phyloP scores from a whole-genome alignment of 2,797 vertebrate species.

The Prunella strophiata region DNA sequence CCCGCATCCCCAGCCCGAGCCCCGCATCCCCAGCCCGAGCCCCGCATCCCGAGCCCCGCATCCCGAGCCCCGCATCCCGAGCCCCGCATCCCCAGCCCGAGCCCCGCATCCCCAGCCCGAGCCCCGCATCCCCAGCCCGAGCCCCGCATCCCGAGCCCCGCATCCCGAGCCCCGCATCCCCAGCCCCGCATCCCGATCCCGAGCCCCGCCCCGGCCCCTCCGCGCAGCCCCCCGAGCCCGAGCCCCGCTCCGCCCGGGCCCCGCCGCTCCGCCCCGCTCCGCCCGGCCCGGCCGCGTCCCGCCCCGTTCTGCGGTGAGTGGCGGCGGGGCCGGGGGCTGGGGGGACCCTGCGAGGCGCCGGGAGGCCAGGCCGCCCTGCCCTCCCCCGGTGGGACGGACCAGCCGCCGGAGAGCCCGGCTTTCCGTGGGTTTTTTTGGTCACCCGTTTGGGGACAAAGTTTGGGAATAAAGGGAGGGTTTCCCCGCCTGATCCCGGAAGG shows the following conservation, averaged over 20 bases:
- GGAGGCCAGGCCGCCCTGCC: background rate
- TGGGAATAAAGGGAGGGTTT: constrained; percentile 46
- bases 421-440: background rate
- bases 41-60: too few species aligned
- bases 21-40: too few species aligned
- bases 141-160: background rate
- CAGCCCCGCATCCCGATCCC: rapidly evolving
- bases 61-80: too few species aligned
- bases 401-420: background rate
- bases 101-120: background rate
- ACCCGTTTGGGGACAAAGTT: background rate
- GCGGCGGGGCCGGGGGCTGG: background rate
- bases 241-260: background rate
- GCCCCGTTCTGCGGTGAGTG: background rate
- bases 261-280: background rate
- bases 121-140: background rate
- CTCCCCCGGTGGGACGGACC: background rate
- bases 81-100: background rate
- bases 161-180: background rate
- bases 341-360: background rate
- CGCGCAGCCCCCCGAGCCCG: background rate
- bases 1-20: background rate
- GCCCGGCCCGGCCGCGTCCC: background rate
- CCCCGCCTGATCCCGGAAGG: background rate
- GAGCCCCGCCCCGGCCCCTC: background rate